Evolutionary conservation across 2,888 invertebrate genomes (phyloP).

Genomic region (Ferrisia virgata): DNA sequence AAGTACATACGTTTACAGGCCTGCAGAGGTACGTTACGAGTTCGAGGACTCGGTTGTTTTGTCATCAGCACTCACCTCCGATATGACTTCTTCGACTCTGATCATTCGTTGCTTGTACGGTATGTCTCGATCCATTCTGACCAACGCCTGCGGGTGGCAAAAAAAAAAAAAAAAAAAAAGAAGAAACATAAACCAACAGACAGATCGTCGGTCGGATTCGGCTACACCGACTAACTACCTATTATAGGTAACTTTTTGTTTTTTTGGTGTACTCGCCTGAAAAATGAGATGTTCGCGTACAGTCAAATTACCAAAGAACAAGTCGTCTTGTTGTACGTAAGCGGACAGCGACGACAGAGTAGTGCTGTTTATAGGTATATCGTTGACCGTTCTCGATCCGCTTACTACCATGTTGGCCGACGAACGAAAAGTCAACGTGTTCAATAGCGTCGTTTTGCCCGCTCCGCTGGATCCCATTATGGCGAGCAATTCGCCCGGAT

Average conservation of each 20-base stretch:
- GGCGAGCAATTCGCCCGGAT: constrained; percentile 80
- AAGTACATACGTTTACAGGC: neutral
- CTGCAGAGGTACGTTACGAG: neutral
- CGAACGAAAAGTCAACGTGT: constrained; percentile 81
- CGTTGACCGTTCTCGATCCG: constrained; percentile 67
- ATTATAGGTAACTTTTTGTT: neutral
- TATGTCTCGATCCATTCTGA: constrained; percentile 78
- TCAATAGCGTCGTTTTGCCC: constrained; percentile 90
- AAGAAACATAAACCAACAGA: neutral
- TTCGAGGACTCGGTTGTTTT: no score
- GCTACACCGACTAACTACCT: neutral
- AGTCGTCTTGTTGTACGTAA: constrained; percentile 91
- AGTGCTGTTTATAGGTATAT: constrained; percentile 68
- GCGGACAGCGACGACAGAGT: constrained; percentile 75
- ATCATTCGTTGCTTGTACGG: constrained; percentile 70
- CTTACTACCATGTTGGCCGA: constrained; percentile 65
- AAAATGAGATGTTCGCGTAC: constrained; percentile 86
- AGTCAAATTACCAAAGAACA: constrained; percentile 86
- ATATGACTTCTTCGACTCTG: constrained; percentile 81
- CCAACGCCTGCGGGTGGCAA: constrained; percentile 72
- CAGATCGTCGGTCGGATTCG: neutral
- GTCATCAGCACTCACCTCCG: constrained; percentile 61
- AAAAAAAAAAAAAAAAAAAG: no score
- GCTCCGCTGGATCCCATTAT: constrained; percentile 89
- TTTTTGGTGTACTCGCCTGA: constrained; percentile 62